phyloP scores from a whole-genome alignment of 1,140 invertebrate genomes.

The Diorhabda elongata region DNA sequence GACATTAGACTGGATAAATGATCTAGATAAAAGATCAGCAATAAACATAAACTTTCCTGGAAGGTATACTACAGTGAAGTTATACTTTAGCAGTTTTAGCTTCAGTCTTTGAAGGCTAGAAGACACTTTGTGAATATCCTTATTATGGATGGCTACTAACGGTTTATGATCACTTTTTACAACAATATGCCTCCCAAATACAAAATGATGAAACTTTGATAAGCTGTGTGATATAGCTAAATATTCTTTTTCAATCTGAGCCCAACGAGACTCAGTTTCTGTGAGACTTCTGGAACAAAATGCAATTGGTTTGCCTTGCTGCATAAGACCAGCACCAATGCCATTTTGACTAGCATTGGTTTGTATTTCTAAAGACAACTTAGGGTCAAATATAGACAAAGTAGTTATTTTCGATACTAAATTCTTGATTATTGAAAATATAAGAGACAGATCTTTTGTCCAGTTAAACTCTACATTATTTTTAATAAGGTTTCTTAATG shows the following conservation, averaged over 20 bases:
- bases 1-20: neutral
- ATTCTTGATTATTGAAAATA: too few species aligned
- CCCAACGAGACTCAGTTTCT: slow-evolving; percentile 7
- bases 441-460: too few species aligned
- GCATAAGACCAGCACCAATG: slow-evolving; percentile 22
- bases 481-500: too few species aligned
- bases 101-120: slow-evolving; percentile 14
- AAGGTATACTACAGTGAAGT: slow-evolving; percentile 6
- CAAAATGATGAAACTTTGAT: neutral
- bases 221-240: neutral
- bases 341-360: slow-evolving; percentile 14
- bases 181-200: slow-evolving; percentile 6
- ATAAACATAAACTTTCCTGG: slow-evolving; percentile 9
- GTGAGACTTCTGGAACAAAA: neutral
- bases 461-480: too few species aligned
- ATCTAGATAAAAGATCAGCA: slow-evolving; percentile 10
- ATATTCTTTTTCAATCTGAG: slow-evolving; percentile 10
- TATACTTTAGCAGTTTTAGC: slow-evolving; percentile 18
- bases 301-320: slow-evolving; percentile 9
- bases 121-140: slow-evolving; percentile 14
- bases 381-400: too few species aligned
- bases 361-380: too few species aligned
- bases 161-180: slow-evolving; percentile 22
- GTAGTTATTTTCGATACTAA: too few species aligned
- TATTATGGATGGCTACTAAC: slow-evolving; percentile 8